Evolutionary conservation across 2,797 vertebrate genomes (phyloP), one percentile per base, ranked within the genome.

Genomic region (Gymnopithys bicolor): DNA sequence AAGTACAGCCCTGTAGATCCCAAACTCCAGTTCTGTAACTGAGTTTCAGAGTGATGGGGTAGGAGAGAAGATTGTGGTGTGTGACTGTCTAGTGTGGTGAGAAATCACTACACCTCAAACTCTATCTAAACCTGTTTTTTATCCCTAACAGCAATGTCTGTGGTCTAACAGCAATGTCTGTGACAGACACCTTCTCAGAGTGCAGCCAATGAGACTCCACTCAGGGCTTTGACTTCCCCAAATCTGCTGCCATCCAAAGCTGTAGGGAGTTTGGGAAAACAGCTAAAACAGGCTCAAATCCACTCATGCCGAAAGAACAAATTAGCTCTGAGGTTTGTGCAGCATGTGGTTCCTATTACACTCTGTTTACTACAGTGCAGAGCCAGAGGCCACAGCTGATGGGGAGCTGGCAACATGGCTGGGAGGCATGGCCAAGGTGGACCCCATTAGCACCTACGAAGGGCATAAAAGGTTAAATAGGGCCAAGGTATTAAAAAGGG

Each of bases 41-140:
- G 3, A 28, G 17, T 7, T 4, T 1, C 60, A 56, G n/a, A 0
- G 0, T 0, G 3, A 48, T 13, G 37, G n/a, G 77, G 60, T 77
- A 86, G 67, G 35, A 90, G 75, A 18, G 67, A 49, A 87, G 60
- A 64, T 59, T 10, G 2, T 48, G 71, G 60, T 13, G 22, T 53
- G 63, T 32, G 67, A 55, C 33, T 19, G 51, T 37, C 35, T 35
- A 56, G 13, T 2, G 41, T 55, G 59, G 60, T 83, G 75, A 83
- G 46, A 84, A 77, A 64, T 59, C 41, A 27, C 21, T 1, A 6
- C 6, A 3, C 41, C 56, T 88, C 76, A 77, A 39, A 64, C 27
- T 30, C 58, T 32, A n/a, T 32, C 60, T 39, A 27, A 88, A 62
- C n/a, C 32, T 24, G 13, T 27, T 27, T 76, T 48, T 66, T 27